These are phyloP conservation scores for Sebastes trivittatus DNA, from an alignment of 2,797 vertebrate genomes.

Conservation along the genomic window DNA sequence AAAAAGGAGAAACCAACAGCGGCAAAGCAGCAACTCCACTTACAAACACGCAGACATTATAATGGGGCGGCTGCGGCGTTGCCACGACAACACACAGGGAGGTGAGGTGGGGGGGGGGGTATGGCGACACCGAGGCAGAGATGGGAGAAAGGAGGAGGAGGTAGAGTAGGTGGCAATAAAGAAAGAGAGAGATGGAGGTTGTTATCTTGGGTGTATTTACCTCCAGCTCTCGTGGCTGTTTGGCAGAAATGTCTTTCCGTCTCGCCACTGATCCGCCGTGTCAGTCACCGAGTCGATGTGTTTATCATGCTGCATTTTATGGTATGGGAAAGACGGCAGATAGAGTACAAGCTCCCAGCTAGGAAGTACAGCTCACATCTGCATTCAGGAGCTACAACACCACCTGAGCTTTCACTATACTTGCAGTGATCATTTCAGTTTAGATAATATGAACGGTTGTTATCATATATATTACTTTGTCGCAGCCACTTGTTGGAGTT, in stretches of 20 bases:
- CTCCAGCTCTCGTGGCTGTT: slow-evolving; percentile 57
- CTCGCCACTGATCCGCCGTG: slow-evolving; percentile 45
- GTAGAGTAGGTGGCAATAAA: slow-evolving; percentile 60
- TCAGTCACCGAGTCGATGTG: slow-evolving; percentile 42
- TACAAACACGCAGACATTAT: slow-evolving; percentile 76
- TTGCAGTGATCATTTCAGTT: slow-evolving; percentile 3
- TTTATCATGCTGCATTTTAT: slow-evolving; percentile 38
- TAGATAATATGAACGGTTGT: neutral
- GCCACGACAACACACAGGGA: slow-evolving; percentile 83
- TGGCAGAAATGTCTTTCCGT: slow-evolving; percentile 44
- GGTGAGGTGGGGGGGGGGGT: slow-evolving; percentile 35
- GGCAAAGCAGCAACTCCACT: slow-evolving; percentile 72
- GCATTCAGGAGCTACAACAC: slow-evolving; percentile 15
- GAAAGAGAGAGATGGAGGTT: slow-evolving; percentile 43
- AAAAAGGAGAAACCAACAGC: slow-evolving; percentile 67
- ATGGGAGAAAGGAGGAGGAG: slow-evolving; percentile 46
- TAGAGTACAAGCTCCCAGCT: slow-evolving; percentile 11
- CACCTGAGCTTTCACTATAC: neutral
- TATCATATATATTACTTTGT: neutral
- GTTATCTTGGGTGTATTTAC: slow-evolving; percentile 64
- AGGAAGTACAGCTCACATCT: slow-evolving; percentile 14
- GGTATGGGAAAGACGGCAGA: slow-evolving; percentile 10
- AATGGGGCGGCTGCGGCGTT: slow-evolving; percentile 78
- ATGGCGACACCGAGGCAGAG: slow-evolving; percentile 46
- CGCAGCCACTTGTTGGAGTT: slow-evolving; percentile 2